Conservation (phyloP, 2,797 vertebrate genomes). For the Syndactyla subalaris region DNA sequence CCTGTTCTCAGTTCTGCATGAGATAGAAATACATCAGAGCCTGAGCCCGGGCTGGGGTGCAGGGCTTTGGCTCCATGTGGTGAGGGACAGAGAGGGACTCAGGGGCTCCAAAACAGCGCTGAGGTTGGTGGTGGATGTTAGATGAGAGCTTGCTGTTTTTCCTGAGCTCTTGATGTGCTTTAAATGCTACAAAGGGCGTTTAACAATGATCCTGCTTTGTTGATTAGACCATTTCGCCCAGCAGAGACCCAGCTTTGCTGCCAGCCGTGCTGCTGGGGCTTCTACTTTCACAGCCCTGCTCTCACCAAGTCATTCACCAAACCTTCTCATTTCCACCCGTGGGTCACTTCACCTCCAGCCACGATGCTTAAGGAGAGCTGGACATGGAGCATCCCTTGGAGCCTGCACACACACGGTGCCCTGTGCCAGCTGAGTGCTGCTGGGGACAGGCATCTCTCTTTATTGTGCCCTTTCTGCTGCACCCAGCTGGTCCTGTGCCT, state of each 20-base stretch:
- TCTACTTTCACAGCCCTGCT: too few relatives aligned
- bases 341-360: not conserved
- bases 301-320: not conserved
- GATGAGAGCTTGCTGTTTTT: not conserved
- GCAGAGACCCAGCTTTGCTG: too few relatives aligned
- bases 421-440: not conserved
- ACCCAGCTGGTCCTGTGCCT: not conserved
- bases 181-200: not conserved
- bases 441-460: not conserved
- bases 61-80: not conserved
- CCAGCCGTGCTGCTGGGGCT: too few relatives aligned
- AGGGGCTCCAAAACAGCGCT: not conserved
- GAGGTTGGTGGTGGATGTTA: not conserved
- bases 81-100: not conserved
- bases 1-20: not conserved
- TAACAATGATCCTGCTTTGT: too few relatives aligned
- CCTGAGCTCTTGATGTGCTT: not conserved
- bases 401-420: accelerated
- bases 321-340: not conserved
- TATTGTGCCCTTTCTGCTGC: not conserved
- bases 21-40: accelerated
- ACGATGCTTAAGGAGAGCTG: not conserved
- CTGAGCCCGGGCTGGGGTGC: accelerated
- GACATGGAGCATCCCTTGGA: not conserved
- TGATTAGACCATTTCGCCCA: too few relatives aligned